Evolutionary conservation across 2,113 vertebrate genomes (phyloP).

Genomic region (Heptranchias perlo): DNA sequence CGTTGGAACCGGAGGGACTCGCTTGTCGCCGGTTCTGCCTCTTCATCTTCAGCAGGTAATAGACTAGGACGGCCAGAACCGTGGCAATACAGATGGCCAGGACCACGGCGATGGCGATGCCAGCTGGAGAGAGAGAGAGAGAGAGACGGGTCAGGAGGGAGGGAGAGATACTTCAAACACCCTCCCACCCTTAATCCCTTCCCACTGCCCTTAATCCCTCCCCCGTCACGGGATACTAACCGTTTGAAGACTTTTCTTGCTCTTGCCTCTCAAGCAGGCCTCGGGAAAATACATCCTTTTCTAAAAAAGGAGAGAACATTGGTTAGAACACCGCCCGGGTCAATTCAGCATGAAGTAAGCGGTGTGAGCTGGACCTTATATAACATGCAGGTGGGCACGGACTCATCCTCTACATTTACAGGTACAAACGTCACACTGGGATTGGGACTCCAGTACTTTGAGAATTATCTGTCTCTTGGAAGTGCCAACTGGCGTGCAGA

Average conservation of each 20-base stretch:
- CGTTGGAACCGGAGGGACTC: slow-evolving; percentile 59
- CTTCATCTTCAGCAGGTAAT: slow-evolving; percentile 69
- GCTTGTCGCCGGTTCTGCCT: slow-evolving; percentile 56
- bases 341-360: not conserved
- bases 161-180: not conserved
- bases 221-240: slow-evolving; percentile 44
- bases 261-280: slow-evolving; percentile 15
- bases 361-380: too few relatives aligned
- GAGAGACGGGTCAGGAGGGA: not conserved
- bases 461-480: too few relatives aligned
- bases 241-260: slow-evolving; percentile 26
- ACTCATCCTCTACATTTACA: not conserved
- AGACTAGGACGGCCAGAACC: slow-evolving; percentile 65
- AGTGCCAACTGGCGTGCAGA: too few relatives aligned
- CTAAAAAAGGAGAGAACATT: slow-evolving; percentile 45
- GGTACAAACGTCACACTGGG: not conserved
- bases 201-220: not conserved
- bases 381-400: too few relatives aligned
- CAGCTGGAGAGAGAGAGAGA: slow-evolving; percentile 46
- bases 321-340: too few relatives aligned
- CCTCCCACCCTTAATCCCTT: not conserved
- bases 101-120: slow-evolving; percentile 58
- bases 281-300: slow-evolving; percentile 48
- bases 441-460: too few relatives aligned
- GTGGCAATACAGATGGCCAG: slow-evolving; percentile 67